phyloP scores from a whole-genome alignment of 2,888 invertebrate genomes.

The Neocrepidodera transversa region DNA sequence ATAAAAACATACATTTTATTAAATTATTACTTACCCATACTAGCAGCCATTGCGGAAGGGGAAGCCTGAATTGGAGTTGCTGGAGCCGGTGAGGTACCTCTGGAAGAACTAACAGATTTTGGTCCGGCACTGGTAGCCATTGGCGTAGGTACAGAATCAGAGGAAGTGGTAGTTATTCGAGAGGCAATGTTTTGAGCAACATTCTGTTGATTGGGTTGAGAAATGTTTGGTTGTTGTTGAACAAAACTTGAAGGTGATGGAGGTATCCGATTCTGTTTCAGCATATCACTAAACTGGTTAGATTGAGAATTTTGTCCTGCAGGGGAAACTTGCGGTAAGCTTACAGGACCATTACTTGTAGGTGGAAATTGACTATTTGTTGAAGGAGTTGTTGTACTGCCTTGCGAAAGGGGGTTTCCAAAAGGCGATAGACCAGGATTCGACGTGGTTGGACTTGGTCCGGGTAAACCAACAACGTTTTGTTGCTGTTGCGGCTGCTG shows the following conservation, averaged over 20 bases:
- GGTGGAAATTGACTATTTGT: slow-evolving; percentile 56
- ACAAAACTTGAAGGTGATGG: slow-evolving; percentile 57
- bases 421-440: slow-evolving; percentile 75
- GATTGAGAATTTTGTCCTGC: slow-evolving; percentile 58
- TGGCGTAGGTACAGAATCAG: slow-evolving; percentile 62
- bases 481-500: slow-evolving; percentile 62
- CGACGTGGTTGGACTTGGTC: slow-evolving; percentile 77
- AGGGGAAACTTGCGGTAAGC: slow-evolving; percentile 57
- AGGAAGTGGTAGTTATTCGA: slow-evolving; percentile 54
- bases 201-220: slow-evolving; percentile 50
- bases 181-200: slow-evolving; percentile 55
- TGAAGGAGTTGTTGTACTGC: slow-evolving; percentile 48
- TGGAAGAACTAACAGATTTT: slow-evolving; percentile 68
- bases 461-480: slow-evolving; percentile 76
- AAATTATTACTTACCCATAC: slow-evolving; percentile 61
- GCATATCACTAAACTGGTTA: slow-evolving; percentile 66
- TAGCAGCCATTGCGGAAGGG: slow-evolving; percentile 58
- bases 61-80: slow-evolving; percentile 58
- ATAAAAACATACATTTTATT: background rate
- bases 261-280: slow-evolving; percentile 64
- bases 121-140: slow-evolving; percentile 67
- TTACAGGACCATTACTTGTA: slow-evolving; percentile 60
- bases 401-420: slow-evolving; percentile 65
- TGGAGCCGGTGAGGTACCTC: slow-evolving; percentile 65
- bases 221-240: slow-evolving; percentile 47